Percentiles rank a stretch among this genome's conserved stretches.
Conservation (phyloP, 2,113 vertebrate genomes). For the Gambusia affinis region DNA sequence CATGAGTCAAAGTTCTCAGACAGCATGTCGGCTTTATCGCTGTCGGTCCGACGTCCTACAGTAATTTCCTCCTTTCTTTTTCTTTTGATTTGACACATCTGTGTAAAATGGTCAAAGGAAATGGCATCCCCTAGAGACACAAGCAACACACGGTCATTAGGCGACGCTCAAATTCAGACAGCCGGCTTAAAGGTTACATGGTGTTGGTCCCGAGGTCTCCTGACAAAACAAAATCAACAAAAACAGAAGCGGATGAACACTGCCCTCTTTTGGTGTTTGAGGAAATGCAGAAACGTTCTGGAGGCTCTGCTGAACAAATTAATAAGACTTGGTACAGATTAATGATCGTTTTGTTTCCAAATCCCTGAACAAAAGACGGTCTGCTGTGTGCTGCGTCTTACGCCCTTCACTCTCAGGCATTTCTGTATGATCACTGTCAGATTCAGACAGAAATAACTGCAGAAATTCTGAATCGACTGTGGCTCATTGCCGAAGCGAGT, state of each 20-base stretch:
- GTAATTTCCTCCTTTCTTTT: slow-evolving; percentile 1
- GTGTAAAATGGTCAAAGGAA: slow-evolving; percentile 18
- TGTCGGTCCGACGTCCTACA: slow-evolving; percentile 7
- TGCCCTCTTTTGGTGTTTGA: slow-evolving; percentile 60
- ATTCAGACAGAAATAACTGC: background rate
- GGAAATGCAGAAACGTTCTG: background rate
- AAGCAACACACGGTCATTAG: slow-evolving; percentile 13
- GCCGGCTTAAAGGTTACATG: slow-evolving; percentile 9
- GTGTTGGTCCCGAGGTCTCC: background rate
- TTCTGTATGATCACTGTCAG: background rate
- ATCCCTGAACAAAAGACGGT: background rate
- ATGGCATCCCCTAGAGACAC: slow-evolving; percentile 1
- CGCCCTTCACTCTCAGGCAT: background rate
- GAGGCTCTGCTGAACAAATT: background rate
- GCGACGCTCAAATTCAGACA: background rate
- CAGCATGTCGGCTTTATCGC: slow-evolving; percentile 52
- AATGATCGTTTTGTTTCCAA: background rate
- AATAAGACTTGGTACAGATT: background rate
- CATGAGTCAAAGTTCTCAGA: slow-evolving; percentile 73
- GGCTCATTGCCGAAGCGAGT: too few species aligned
- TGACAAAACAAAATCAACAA: background rate
- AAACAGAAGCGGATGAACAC: slow-evolving; percentile 38
- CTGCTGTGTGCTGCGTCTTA: background rate
- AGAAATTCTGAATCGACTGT: background rate
- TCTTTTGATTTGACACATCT: slow-evolving; percentile 33